Percentiles rank a stretch among this genome's conserved stretches.
Evolutionary conservation across 2,113 vertebrate genomes (phyloP).

Genomic region (Bubo bubo): DNA sequence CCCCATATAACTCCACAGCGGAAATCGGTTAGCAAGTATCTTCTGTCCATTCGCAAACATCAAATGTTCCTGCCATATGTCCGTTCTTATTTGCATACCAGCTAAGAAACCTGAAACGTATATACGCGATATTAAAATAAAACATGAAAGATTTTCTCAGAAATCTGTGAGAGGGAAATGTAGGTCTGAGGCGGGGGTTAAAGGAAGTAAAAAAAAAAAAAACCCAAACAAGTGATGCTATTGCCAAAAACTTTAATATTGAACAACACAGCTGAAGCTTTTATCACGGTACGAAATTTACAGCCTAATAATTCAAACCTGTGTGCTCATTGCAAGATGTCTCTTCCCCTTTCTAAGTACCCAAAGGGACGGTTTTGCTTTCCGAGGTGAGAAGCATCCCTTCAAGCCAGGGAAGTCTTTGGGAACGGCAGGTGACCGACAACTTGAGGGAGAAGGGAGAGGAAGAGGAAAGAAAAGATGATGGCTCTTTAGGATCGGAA

Average conservation of each 20-base stretch:
- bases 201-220: constrained; percentile 29
- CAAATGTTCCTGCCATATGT: constrained; percentile 56
- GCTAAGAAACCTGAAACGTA: constrained; percentile 47
- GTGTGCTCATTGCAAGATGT: background rate
- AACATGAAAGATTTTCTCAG: constrained; percentile 56
- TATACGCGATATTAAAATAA: constrained; percentile 47
- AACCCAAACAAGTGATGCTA: background rate
- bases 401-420: background rate
- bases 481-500: background rate
- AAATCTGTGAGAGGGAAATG: constrained; percentile 17
- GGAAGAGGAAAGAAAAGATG: background rate
- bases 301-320: constrained; percentile 34
- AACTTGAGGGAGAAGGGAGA: background rate
- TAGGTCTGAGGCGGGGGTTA: background rate
- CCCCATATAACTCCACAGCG: constrained; percentile 22
- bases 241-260: constrained; percentile 54
- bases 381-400: background rate
- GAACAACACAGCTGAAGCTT: constrained; percentile 53
- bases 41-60: constrained; percentile 32
- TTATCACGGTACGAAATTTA: constrained; percentile 66
- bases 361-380: background rate
- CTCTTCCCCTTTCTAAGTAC: background rate
- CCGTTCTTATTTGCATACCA: constrained; percentile 29
- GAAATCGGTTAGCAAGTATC: constrained; percentile 56
- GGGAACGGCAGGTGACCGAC: background rate